Percentiles rank a stretch among this genome's conserved stretches.
These are phyloP conservation scores for Stenodema calcarata DNA, from an alignment of 2,888 invertebrate species.

Conservation along the genomic window DNA sequence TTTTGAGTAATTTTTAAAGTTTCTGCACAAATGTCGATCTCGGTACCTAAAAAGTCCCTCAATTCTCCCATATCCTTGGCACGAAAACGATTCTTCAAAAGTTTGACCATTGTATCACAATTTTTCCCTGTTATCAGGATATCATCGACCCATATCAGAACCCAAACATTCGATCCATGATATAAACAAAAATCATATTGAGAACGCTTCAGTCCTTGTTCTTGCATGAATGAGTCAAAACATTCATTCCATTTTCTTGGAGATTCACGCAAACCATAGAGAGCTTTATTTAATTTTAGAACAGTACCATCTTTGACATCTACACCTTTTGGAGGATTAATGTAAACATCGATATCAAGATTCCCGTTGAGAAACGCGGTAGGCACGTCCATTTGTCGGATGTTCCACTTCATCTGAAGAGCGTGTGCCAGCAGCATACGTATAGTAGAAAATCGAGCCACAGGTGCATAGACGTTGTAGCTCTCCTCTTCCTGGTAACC, in stretches of 20 bases:
- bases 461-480: constrained; percentile 38
- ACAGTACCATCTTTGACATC: constrained; percentile 8
- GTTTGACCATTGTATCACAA: not conserved
- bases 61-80: not conserved
- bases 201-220: not conserved
- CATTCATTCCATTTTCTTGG: constrained; percentile 41
- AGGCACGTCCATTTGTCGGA: too few species aligned
- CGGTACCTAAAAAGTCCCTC: not conserved
- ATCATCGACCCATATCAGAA: not conserved
- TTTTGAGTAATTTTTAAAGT: not conserved
- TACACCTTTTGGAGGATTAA: constrained; percentile 52
- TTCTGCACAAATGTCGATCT: not conserved
- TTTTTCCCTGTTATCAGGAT: not conserved
- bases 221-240: constrained; percentile 23
- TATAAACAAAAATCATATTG: not conserved
- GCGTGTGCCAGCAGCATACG: constrained; percentile 17
- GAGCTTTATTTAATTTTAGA: too few species aligned
- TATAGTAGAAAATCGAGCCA: constrained; percentile 30
- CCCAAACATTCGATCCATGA: not conserved
- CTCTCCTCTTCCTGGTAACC: constrained; percentile 37
- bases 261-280: too few species aligned
- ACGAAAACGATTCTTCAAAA: not conserved
- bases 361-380: too few species aligned
- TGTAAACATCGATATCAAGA: too few species aligned
- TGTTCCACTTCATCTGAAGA: constrained; percentile 30